Conservation (phyloP, 2,888 invertebrate genomes). For the Nemoura dubitans region DNA sequence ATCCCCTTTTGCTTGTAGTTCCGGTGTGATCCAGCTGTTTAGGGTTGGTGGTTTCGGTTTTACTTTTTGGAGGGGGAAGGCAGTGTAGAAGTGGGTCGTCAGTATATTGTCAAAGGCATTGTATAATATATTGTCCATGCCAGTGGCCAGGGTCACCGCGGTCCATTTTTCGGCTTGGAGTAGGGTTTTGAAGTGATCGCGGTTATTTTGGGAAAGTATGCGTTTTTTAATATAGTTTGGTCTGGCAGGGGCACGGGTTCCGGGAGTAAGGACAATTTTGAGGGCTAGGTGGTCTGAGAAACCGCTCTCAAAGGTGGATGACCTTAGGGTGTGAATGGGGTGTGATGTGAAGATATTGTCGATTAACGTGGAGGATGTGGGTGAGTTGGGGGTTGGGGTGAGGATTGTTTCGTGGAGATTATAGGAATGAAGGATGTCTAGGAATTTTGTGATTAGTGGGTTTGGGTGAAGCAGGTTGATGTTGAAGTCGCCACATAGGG, state of each 20-base stretch:
- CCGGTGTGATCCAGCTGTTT: conserved; percentile 13
- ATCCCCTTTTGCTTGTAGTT: background rate
- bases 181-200: background rate
- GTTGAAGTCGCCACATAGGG: no score
- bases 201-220: no score
- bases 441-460: background rate
- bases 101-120: background rate
- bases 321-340: no score
- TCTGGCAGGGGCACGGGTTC: background rate
- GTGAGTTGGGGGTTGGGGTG: background rate
- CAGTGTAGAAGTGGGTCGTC: background rate
- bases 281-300: background rate
- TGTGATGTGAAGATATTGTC: no score
- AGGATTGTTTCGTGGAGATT: background rate
- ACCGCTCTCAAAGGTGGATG: background rate
- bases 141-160: background rate
- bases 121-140: background rate
- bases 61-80: background rate
- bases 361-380: no score
- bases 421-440: background rate
- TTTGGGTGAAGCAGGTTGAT: background rate
- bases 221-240: background rate
- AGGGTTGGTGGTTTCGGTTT: background rate
- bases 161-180: background rate
- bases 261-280: background rate